phyloP scores from a whole-genome alignment of 2,113 vertebrate species.

The Poeciliopsis turrubarensis region DNA sequence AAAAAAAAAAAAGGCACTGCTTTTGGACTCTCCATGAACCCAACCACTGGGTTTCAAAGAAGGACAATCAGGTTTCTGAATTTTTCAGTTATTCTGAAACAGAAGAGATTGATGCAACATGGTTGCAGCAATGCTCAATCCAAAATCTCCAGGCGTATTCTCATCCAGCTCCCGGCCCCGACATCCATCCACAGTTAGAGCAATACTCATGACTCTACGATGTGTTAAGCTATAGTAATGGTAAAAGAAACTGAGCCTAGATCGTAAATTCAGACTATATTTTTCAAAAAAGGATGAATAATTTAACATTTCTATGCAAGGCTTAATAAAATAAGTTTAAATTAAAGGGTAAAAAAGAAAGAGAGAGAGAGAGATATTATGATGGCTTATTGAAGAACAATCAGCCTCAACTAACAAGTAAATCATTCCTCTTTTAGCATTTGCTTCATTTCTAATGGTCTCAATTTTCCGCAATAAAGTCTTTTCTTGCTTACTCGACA shows the following conservation, averaged over 20 bases:
- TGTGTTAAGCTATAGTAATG: not conserved
- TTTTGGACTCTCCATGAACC: not conserved
- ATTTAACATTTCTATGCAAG: too few relatives aligned
- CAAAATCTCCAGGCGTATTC: not conserved
- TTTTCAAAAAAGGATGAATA: too few relatives aligned
- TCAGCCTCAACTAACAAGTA: not conserved
- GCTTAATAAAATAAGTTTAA: too few relatives aligned
- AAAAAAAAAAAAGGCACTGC: not conserved
- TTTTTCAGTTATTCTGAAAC: not conserved
- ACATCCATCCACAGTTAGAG: too few relatives aligned
- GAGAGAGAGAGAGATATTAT: not conserved
- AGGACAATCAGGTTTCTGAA: not conserved
- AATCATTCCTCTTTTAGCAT: not conserved
- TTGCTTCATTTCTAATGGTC: not conserved
- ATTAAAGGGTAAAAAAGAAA: not conserved
- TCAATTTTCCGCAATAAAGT: conserved; percentile 27
- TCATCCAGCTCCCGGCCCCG: not conserved
- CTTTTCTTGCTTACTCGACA: conserved; percentile 38
- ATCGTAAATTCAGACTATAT: not conserved
- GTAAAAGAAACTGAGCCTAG: not conserved
- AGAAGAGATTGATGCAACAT: too few relatives aligned
- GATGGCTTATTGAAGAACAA: not conserved
- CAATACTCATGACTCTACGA: not conserved
- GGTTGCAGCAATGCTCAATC: not conserved
- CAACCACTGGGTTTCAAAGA: not conserved